Base-by-base conservation (phyloP, 2,888 invertebrate species). In the Meiosimyza platycephala region DNA sequence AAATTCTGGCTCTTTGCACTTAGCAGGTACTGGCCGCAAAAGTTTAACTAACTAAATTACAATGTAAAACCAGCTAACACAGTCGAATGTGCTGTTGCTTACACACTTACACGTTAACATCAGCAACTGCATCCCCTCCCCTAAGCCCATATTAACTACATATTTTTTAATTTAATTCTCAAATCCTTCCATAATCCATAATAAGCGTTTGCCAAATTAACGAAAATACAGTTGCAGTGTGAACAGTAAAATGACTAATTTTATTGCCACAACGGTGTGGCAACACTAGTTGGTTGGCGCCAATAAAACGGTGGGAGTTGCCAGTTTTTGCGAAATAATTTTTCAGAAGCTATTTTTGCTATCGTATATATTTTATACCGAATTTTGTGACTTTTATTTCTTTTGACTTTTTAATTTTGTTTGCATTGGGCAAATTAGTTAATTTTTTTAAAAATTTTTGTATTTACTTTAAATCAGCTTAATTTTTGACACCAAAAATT, bases 251-350 rank as follows among this genome's bases (percentile, higher is more conserved):
- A 28, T 3, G 28, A 76, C 76, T 76, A 78, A 78, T 78, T 79
- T 75, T 65, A 72, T 70, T 76, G 76, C 76, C 78, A 72, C 78
- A 76, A 74, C 76, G 76, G 63, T 76, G 71, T 76, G 76, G 40
- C 40, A 40, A 40, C 40, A 40, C 40, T 40, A 40, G 40, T 9
- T 40, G 40, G 6, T 9, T 40, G 40, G 40, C 40, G 40, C 9
- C 40, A 40, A 73, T 76, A 74, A 73, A 76, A 73, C 70, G 22
- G 63, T 48, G 63, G 66, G 59, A 69, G 50, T 71, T 74, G 72
- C 69, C 57, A 62, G 54, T 71, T 50, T 73, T 73, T 70, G 71
- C 66, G 68, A 55, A 66, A 71, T 66, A 55, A 64, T 64, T 73
- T 73, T 74, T 74, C 73, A 76, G 73, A 72, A 72, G 69, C 72